These are phyloP conservation scores for Hirtodrosophila duncani DNA, from an alignment of 2,888 invertebrate genomes.

Conservation along the genomic window DNA sequence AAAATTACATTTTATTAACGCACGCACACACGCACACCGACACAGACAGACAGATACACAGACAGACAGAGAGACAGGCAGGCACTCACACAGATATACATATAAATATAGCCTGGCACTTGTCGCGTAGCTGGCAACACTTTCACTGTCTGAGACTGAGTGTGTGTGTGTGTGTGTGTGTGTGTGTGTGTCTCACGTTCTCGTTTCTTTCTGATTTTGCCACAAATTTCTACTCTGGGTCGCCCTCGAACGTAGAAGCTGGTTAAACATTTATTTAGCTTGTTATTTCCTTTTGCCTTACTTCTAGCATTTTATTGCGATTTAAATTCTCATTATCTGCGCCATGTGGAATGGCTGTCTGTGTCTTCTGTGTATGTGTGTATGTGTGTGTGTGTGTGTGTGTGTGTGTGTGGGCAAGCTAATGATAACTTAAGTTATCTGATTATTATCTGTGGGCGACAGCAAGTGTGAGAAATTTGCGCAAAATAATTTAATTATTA, in stretches of 20 bases:
- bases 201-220: neutral
- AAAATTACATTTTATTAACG: conserved; percentile 66
- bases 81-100: conserved; percentile 14
- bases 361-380: conserved; percentile 12
- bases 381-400: neutral
- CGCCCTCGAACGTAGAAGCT: conserved; percentile 1
- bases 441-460: conserved; percentile 25
- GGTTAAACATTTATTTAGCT: conserved; percentile 57
- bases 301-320: conserved; percentile 54
- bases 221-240: conserved; percentile 9
- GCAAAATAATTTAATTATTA: conserved; percentile 63
- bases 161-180: too few species aligned
- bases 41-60: conserved; percentile 9
- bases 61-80: conserved; percentile 9
- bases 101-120: conserved; percentile 15
- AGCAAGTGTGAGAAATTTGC: conserved; percentile 53
- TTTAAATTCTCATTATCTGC: conserved; percentile 63
- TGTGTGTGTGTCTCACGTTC: too few species aligned
- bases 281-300: conserved; percentile 44
- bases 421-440: conserved; percentile 52
- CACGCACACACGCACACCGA: conserved; percentile 39
- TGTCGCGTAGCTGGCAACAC: conserved; percentile 52
- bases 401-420: conserved; percentile 19
- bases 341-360: conserved; percentile 14
- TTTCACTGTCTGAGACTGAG: conserved; percentile 48